phyloP scores from a whole-genome alignment of 2,113 vertebrate species.

The Trachemys scripta region DNA sequence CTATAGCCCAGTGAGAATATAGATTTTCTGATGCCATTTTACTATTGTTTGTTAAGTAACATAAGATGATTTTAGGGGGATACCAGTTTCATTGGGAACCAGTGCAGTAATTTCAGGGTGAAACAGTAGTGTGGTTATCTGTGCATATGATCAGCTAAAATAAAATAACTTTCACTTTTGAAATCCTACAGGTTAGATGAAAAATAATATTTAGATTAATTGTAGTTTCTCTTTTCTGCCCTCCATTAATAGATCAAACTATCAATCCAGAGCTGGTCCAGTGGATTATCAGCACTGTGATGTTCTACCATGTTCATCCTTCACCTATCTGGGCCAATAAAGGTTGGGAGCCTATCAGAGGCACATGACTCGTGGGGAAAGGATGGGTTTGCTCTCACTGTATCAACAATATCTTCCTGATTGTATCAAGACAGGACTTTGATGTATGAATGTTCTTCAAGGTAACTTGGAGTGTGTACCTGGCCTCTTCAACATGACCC shows the following conservation, averaged over 20 bases:
- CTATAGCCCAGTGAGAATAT: neutral
- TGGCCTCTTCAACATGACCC: neutral
- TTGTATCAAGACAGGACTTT: neutral
- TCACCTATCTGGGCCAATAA: neutral
- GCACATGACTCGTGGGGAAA: neutral
- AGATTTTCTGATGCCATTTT: neutral
- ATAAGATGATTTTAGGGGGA: too few relatives aligned
- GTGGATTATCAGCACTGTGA: neutral
- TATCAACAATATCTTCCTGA: neutral
- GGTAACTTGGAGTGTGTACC: neutral
- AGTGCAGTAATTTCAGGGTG: neutral
- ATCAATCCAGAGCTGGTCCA: neutral
- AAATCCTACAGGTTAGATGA: neutral
- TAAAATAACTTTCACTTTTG: neutral
- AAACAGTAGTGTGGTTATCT: neutral
- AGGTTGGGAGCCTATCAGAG: neutral
- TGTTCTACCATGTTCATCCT: neutral
- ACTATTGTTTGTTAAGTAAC: neutral
- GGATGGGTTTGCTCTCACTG: neutral
- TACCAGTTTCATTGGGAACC: neutral
- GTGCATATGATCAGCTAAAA: neutral
- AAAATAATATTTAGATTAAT: neutral
- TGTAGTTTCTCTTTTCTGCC: slow-evolving; percentile 4
- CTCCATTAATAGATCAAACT: slow-evolving; percentile 8
- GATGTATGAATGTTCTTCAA: neutral